A percentile compares a stretch with the other conserved stretches of the same genome.
These are phyloP conservation scores for Trichechus manatus DNA, from an alignment of 2,113 vertebrate species.

Conservation along the genomic window DNA sequence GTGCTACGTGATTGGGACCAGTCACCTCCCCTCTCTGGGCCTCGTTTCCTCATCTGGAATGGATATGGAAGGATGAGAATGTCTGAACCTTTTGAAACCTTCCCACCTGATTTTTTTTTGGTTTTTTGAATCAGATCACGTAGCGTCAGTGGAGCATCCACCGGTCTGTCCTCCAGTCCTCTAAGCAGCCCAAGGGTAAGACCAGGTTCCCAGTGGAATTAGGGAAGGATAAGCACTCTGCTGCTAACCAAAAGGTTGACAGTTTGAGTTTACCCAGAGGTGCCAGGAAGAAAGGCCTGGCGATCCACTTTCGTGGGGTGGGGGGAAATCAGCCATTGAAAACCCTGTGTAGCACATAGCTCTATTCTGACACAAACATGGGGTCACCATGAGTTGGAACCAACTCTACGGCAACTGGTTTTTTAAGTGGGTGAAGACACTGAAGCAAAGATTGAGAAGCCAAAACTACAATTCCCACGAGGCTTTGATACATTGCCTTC, in stretches of 20 bases:
- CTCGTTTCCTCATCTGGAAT: background rate
- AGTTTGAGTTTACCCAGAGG: background rate
- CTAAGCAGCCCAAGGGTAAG: conserved; percentile 97
- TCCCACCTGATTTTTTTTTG: background rate
- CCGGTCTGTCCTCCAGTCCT: conserved; percentile 95
- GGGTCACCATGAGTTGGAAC: background rate
- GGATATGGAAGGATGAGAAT: background rate
- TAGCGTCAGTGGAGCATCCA: conserved; percentile 95
- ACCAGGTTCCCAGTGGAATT: background rate
- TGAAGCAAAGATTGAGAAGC: background rate
- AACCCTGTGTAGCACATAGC: background rate
- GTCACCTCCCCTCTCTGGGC: background rate
- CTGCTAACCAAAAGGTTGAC: background rate
- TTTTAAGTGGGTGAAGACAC: background rate
- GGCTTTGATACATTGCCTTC: background rate
- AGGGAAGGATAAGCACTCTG: background rate
- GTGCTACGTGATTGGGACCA: background rate
- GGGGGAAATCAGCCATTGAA: background rate
- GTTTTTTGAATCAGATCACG: conserved; percentile 90
- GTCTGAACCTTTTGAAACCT: background rate
- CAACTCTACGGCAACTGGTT: background rate
- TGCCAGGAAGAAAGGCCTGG: background rate
- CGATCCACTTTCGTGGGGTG: background rate
- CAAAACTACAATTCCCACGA: background rate
- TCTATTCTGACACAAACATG: background rate